Conservation (phyloP, 2,113 vertebrate species). For the Mesoclemmys tuberculata region DNA sequence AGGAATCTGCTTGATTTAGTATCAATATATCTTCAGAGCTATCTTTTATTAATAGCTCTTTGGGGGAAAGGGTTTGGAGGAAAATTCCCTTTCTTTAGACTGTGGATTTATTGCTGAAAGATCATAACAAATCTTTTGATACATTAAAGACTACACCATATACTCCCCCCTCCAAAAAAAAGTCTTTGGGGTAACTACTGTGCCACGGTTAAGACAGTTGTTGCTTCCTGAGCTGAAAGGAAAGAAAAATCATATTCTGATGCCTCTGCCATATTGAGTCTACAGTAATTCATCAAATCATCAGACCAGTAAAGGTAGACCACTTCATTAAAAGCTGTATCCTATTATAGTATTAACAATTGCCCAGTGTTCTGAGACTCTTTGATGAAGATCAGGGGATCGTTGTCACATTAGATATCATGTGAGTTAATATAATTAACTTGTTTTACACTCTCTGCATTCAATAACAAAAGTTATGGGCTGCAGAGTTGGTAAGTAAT, state of each 20-base stretch:
- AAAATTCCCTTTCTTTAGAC: constrained; percentile 42
- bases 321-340: not conserved
- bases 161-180: not conserved
- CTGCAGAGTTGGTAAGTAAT: not conserved
- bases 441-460: not conserved
- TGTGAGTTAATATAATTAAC: not conserved
- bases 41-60: constrained; percentile 57
- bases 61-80: constrained; percentile 30
- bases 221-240: constrained; percentile 2
- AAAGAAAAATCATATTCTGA: not conserved
- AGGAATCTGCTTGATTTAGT: constrained; percentile 59
- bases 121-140: constrained; percentile 57
- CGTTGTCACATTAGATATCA: not conserved
- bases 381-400: not conserved
- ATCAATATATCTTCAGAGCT: constrained; percentile 40
- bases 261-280: not conserved
- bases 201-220: not conserved
- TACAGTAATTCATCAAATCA: not conserved
- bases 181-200: not conserved
- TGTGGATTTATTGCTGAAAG: constrained; percentile 55
- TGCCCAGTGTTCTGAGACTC: not conserved
- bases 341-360: not conserved
- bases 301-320: not conserved
- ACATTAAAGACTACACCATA: constrained; percentile 30
- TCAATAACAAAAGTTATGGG: not conserved